Evolutionary conservation across 2,888 invertebrate genomes (phyloP).

Genomic region (Athalia rosae): DNA sequence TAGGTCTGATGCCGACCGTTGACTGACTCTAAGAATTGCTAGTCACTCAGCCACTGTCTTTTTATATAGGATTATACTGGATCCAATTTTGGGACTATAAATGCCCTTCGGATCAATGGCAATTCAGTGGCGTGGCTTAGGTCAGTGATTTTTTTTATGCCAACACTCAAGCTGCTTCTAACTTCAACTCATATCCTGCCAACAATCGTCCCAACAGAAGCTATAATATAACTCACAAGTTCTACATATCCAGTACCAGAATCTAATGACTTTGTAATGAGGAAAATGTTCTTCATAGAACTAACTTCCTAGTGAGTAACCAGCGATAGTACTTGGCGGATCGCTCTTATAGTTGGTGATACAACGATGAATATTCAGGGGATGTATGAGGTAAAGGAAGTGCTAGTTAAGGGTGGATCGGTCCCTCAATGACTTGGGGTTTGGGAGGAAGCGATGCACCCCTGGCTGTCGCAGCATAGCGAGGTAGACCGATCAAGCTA

Average conservation of each 20-base stretch:
- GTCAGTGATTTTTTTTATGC: conserved; percentile 36
- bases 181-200: neutral
- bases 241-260: no score
- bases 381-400: conserved; percentile 30
- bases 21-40: conserved; percentile 51
- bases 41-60: conserved; percentile 54
- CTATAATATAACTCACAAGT: no score
- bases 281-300: no score
- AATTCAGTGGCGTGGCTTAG: conserved; percentile 36
- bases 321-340: no score
- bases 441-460: conserved; percentile 58
- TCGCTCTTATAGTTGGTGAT: neutral
- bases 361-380: conserved; percentile 20
- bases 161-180: neutral
- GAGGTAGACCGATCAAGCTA: conserved; percentile 57
- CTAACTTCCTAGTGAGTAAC: no score
- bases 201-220: no score
- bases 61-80: conserved; percentile 48
- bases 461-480: conserved; percentile 56
- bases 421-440: conserved; percentile 49
- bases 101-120: conserved; percentile 33
- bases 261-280: no score
- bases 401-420: conserved; percentile 36
- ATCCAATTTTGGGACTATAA: conserved; percentile 45
- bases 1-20: conserved; percentile 27